phyloP scores from a whole-genome alignment of 2,888 invertebrate genomes.

The Gerosis bhagava region DNA sequence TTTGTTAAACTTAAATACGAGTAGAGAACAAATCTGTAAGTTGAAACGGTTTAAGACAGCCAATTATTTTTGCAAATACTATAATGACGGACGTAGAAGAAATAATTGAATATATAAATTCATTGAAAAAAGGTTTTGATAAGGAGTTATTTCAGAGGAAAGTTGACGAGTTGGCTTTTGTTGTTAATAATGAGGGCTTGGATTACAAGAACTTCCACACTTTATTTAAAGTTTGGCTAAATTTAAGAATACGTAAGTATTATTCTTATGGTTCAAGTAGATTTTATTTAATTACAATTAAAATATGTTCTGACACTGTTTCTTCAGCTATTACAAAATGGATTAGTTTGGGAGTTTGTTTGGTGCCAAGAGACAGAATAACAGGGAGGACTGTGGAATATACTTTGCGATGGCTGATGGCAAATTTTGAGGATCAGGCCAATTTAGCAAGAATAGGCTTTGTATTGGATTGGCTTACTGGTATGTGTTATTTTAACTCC shows the following conservation, averaged over 20 bases:
- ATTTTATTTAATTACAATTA: no score
- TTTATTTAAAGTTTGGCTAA: constrained; percentile 73
- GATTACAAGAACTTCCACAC: constrained; percentile 64
- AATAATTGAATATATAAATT: constrained; percentile 66
- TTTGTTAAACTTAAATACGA: no score
- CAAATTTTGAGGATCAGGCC: constrained; percentile 51
- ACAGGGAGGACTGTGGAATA: constrained; percentile 60
- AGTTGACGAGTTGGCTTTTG: constrained; percentile 59
- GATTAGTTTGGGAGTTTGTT: constrained; percentile 61
- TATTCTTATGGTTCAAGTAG: no score
- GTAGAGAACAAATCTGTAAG: no score
- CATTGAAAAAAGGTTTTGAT: constrained; percentile 68
- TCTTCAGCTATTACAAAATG: constrained; percentile 74
- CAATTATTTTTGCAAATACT: no score
- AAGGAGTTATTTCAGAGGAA: constrained; percentile 69
- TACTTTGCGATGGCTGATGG: constrained; percentile 66
- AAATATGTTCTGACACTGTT: no score
- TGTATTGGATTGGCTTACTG: constrained; percentile 72
- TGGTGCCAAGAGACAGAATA: constrained; percentile 61
- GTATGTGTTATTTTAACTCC: constrained; percentile 42
- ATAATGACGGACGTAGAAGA: constrained; percentile 65
- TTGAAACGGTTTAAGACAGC: no score
- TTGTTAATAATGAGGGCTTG: constrained; percentile 57
- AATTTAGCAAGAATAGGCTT: constrained; percentile 58
- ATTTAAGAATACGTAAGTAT: constrained; percentile 75